Conservation (phyloP, 2,888 invertebrate species). For the Gisinianus flammeolus region DNA sequence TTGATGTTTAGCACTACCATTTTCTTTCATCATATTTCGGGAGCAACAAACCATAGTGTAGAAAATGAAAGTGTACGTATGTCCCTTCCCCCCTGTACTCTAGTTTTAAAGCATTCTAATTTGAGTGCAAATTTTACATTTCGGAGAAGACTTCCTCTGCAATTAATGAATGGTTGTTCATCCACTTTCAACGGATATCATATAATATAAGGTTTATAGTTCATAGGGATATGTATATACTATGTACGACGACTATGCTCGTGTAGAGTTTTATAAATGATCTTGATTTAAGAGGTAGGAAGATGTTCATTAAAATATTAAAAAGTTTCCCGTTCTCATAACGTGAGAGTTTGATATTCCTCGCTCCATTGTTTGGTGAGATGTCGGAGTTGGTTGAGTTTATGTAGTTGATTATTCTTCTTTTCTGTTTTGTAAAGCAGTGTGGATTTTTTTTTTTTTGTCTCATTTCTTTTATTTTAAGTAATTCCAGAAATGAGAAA, state of each 20-base stretch:
- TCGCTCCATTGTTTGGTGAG: background rate
- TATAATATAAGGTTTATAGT: background rate
- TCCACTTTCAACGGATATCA: background rate
- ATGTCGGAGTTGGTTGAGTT: background rate
- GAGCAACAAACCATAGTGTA: too few relatives aligned
- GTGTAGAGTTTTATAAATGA: background rate
- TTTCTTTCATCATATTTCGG: too few relatives aligned
- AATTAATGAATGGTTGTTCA: slow-evolving; percentile 6
- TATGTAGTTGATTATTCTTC: background rate
- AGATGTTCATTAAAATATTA: slow-evolving; percentile 14
- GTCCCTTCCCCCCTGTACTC: background rate
- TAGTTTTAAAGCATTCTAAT: slow-evolving; percentile 1
- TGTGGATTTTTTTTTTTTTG: background rate
- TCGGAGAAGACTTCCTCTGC: background rate
- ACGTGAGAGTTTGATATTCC: background rate
- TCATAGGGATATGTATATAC: background rate
- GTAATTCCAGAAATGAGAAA: background rate
- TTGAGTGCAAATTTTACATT: slow-evolving; percentile 8
- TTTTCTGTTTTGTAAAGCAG: background rate
- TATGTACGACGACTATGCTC: too few relatives aligned
- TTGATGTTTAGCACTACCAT: too few relatives aligned
- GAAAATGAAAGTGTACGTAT: background rate
- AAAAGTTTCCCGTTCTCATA: background rate
- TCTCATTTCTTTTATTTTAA: background rate
- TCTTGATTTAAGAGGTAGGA: slow-evolving; percentile 3